phyloP scores from a whole-genome alignment of 1,140 invertebrate species.

The Tetragnatha versicolor region DNA sequence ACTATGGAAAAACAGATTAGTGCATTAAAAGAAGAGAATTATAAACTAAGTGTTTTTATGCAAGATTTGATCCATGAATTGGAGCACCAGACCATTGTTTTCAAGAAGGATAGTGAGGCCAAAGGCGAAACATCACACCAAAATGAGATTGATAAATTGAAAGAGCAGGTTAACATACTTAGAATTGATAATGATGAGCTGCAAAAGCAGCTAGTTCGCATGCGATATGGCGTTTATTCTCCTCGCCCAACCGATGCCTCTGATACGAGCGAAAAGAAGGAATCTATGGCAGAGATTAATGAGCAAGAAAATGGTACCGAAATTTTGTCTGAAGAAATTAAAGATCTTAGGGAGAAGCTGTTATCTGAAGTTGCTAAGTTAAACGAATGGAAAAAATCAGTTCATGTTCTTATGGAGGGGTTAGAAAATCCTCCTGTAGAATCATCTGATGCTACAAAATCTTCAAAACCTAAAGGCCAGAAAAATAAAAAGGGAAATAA shows the following conservation, averaged over 20 bases:
- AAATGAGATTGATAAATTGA: constrained; percentile 22
- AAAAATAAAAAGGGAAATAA: neutral
- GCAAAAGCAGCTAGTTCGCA: constrained; percentile 15
- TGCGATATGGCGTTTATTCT: constrained; percentile 7
- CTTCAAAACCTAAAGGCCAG: neutral
- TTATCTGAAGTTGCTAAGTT: neutral
- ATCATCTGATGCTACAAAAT: neutral
- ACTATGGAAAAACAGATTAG: constrained; percentile 25
- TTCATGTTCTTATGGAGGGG: neutral
- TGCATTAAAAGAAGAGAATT: constrained; percentile 26
- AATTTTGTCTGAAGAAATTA: neutral
- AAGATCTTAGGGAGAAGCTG: neutral
- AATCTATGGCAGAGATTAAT: neutral
- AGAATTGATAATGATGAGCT: constrained; percentile 11
- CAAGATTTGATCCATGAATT: neutral
- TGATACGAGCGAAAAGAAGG: constrained; percentile 8
- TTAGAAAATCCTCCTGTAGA: neutral
- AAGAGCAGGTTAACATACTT: constrained; percentile 19
- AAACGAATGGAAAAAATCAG: constrained; percentile 15
- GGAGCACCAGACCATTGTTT: constrained; percentile 5
- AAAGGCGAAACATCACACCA: neutral
- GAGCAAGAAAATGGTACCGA: neutral
- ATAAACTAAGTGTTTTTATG: neutral
- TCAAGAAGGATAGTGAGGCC: neutral
- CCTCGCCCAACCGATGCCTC: neutral